Evolutionary conservation across 2,888 invertebrate species (phyloP).

Genomic region (Tenthredo mesomela): DNA sequence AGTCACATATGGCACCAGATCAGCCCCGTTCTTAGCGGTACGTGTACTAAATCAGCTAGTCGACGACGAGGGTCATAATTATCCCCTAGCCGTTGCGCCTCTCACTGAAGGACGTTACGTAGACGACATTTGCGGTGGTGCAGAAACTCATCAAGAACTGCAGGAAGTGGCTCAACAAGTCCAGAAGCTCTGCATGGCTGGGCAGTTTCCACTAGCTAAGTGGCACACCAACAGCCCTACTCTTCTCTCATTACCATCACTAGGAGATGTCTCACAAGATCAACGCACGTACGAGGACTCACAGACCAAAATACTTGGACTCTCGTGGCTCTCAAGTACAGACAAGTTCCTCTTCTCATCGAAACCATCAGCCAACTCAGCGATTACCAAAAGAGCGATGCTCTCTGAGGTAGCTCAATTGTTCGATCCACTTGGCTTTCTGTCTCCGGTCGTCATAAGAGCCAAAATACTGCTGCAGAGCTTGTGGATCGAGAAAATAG

Average conservation of each 20-base stretch:
- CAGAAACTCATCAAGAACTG: constrained; percentile 30
- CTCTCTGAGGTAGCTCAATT: no score
- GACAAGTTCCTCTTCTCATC: neutral
- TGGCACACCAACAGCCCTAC: constrained; percentile 45
- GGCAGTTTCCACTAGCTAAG: constrained; percentile 53
- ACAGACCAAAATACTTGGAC: neutral
- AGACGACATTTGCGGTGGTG: constrained; percentile 46
- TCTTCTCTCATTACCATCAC: no score
- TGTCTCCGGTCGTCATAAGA: no score
- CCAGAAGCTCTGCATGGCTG: constrained; percentile 48
- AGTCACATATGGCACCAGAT: no score
- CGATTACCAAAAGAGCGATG: neutral
- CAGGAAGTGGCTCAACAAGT: constrained; percentile 26
- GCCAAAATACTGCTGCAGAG: no score
- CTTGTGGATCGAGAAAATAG: no score
- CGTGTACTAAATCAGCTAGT: no score
- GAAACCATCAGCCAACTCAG: neutral
- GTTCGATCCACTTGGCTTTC: no score
- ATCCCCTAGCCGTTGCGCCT: neutral
- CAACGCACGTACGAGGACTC: neutral
- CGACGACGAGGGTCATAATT: no score
- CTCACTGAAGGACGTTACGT: constrained; percentile 36
- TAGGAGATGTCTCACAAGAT: neutral
- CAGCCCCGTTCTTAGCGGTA: no score
- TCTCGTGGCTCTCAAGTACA: neutral